Evolutionary conservation across 2,797 vertebrate species (phyloP), one percentile per base, ranked within the genome.

Genomic region (Zalophus californianus): DNA sequence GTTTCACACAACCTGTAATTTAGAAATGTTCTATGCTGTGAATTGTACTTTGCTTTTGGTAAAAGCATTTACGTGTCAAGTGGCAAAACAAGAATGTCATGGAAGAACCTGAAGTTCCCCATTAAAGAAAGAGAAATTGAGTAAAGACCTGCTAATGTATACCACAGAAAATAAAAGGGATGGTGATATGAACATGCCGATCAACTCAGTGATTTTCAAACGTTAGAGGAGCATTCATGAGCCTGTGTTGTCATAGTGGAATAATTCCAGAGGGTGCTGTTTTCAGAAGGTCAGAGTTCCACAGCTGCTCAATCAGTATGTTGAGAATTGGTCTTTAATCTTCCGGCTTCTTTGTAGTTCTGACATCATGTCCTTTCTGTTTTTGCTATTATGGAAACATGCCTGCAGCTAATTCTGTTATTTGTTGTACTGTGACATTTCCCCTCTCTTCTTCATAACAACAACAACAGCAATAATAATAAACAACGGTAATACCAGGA

Each of bases 1-100:
- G 79, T 94, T 97, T 87, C 92, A 94, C 41, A 97, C 68, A 95
- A 64, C 96, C 93, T 98, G 18, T 85, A 96, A 97, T 96, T 98
- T 98, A 73, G 32, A 97, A 97, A 96, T 90, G 87, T 86, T 95
- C 58, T 86, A 48, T 58, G 50, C 85, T 94, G 83, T 97, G 97
- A 98, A 86, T n/a, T 84, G 56, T 94, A 85, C 92, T 94, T 97
- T 72, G 54, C 84, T 97, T 93, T 94, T 85, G 94, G 90, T 92
- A 96, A 97, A 97, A 97, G 29, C 88, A 89, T 90, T 88, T 95
- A 93, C 0, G 1, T 75, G 75, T 97, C 66, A 96, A 94, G 96
- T 96, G 90, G 87, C 52, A 95, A 95, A 98, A 97, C 84, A 96
- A 82, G 62, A 94, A 73, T 86, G 94, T 44, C 90, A 98, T 86